Base-by-base conservation (phyloP, 2,797 vertebrate species). In the Coilia nasus region DNA sequence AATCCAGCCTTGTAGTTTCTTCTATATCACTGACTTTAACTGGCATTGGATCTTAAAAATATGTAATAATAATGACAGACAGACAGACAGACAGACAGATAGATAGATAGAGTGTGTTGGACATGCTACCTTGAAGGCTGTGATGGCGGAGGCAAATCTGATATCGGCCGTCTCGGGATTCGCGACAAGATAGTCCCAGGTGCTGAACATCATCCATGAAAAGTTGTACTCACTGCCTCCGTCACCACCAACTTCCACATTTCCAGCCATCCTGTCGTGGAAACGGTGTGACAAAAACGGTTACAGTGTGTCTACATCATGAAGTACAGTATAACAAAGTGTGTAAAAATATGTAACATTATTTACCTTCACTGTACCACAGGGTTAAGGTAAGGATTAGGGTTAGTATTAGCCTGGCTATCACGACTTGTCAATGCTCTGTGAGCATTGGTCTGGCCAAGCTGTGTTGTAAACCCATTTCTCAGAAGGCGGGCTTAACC, bases 121-220 rank as follows among this genome's bases (percentile, higher is more conserved):
- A n/a, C 57, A 59, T 59, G 25, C 91, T 95, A 99, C 98, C 97
- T 99, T 99, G 93, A 99, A 99, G 92, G 97, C 98, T 89, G 98
- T 99, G 89, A 98, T 98, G 93, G 99, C 98, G 91, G 98, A 99
- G 83, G 96, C 97, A 11, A 96, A 99, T 83, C 98, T 99, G 93
- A 97, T 99, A 94, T 99, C 98, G 0, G 98, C 98, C 0, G 98
- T 99, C 91, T 99, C 98, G 7, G 98, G 91, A 35, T 99, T 99
- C 87, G 98, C 98, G 0, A 99, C 99, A 89, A 99, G 96, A 92
- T 99, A 99, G 93, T 99, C 98, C 98, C 98, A 99, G 93, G 98
- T 99, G 91, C 98, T 99, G 95, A 99, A 99, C 98, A 99, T 98
- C 94, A 99, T 99, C 97, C 98, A 99, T 92, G 97, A 96, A 83